A percentile compares a stretch with the other conserved stretches of the same genome.
Evolutionary conservation across 2,113 vertebrate genomes (phyloP).

Genomic region (Pomatostomus ruficeps): DNA sequence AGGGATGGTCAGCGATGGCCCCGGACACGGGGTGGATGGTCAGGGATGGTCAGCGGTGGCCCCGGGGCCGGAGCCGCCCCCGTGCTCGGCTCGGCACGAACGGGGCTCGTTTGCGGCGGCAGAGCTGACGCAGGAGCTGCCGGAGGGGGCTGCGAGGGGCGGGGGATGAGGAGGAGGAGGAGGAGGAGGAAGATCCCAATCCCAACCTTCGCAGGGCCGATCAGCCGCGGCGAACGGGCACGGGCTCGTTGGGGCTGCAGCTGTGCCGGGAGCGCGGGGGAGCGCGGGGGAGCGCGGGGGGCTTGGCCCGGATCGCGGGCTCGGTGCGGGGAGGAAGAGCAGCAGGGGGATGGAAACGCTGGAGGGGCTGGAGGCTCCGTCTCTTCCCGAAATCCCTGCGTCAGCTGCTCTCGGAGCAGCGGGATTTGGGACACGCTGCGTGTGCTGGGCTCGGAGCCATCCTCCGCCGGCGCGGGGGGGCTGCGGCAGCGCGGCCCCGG

Average conservation of each 20-base stretch:
- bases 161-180: background rate
- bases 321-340: background rate
- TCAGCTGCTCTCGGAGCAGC: background rate
- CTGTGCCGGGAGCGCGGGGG: background rate
- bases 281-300: background rate
- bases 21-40: no score
- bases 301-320: background rate
- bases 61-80: background rate
- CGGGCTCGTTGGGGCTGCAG: background rate
- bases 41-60: no score
- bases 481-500: accelerated
- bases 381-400: background rate
- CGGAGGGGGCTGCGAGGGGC: background rate
- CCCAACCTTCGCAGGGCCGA: background rate
- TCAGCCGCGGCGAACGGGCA: background rate
- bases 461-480: background rate
- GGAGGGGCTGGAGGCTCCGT: background rate
- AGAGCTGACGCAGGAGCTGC: background rate
- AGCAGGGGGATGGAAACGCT: background rate
- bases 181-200: constrained; percentile 4
- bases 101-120: background rate
- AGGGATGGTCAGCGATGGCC: no score
- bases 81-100: background rate
- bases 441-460: background rate
- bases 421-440: background rate